Conservation (phyloP, 2,888 invertebrate genomes). For the Odontomyia ornata region DNA sequence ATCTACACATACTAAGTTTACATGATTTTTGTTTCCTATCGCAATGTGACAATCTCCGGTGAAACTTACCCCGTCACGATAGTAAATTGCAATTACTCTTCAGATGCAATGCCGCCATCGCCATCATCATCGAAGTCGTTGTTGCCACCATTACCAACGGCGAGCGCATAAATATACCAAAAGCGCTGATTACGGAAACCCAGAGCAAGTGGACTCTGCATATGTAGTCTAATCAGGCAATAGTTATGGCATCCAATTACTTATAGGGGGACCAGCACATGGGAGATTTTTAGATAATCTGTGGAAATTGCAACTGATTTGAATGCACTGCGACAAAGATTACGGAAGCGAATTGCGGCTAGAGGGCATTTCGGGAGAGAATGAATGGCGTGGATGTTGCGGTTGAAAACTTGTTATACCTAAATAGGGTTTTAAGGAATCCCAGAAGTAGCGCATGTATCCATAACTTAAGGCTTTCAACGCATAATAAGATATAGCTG, state of each 20-base stretch:
- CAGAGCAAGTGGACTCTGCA: background rate
- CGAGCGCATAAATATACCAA: conserved; percentile 5
- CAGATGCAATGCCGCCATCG: background rate
- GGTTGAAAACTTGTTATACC: too few relatives aligned
- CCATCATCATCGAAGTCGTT: background rate
- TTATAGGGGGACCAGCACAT: background rate
- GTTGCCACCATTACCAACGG: conserved; percentile 1
- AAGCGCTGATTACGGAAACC: conserved; percentile 21
- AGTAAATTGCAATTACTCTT: conserved; percentile 36
- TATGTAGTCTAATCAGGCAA: conserved; percentile 2
- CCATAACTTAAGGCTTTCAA: background rate
- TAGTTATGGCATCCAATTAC: conserved; percentile 4
- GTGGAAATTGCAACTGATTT: too few relatives aligned
- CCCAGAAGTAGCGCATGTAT: background rate
- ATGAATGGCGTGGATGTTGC: too few relatives aligned
- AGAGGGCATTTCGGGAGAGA: too few relatives aligned
- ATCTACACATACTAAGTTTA: conserved; percentile 13
- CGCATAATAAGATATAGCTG: too few relatives aligned
- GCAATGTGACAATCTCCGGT: conserved; percentile 41
- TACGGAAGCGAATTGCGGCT: too few relatives aligned
- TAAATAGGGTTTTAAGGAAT: too few relatives aligned
- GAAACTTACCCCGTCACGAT: conserved; percentile 35
- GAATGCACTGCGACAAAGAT: too few relatives aligned
- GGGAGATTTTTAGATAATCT: background rate
- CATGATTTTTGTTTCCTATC: conserved; percentile 42